Base-by-base conservation (phyloP, 2,888 invertebrate species). In the Tubulanus polymorphus region DNA sequence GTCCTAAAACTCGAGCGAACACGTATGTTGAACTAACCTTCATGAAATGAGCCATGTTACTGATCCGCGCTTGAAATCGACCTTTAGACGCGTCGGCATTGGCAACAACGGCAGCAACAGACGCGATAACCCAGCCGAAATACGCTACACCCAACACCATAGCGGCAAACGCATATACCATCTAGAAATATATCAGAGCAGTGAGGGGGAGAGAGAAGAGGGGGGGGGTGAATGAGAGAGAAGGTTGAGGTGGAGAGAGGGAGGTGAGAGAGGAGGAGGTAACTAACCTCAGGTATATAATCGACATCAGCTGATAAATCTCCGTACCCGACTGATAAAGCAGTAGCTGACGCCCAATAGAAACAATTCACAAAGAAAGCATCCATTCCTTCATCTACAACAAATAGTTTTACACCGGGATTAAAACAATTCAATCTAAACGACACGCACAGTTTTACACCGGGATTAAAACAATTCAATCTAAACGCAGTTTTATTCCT, bases 41-140 rank as follows among this genome's bases (percentile, higher is more conserved):
- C 30, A 64, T 20, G 50, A 51, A 64, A 3, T 37, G 41, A n/a
- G 47, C 52, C 37, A 64, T 54, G 28, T 46, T 47, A 10, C 45
- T 26, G 28, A 64, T 46, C 51, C 59, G 57, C 45, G 59, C 61
- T 28, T 58, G 55, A 48, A 58, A 64, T 28, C 49, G 46, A 12
- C 62, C 59, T 12, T 61, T 8, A 20, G 53, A 54, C 2, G 64
- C 57, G 30, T 64, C 64, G 6, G 64, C 60, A 45, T 65, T 64
- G 29, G 62, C 62, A 35, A 65, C 32, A 27, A 53, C 45, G 18
- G 65, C 63, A 12, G 65, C 58, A 8, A 66, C 55, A 28, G 56
- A 59, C 37, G 65, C 65, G 30, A 66, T 51, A 41, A 66, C 56
- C 51, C 60, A 65, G 15, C 61, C 64, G 37, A 61, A 65, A 55